Percentiles rank a stretch among this genome's conserved stretches.
Conservation (phyloP, 2,888 invertebrate species). For the Drosophila phalerata region DNA sequence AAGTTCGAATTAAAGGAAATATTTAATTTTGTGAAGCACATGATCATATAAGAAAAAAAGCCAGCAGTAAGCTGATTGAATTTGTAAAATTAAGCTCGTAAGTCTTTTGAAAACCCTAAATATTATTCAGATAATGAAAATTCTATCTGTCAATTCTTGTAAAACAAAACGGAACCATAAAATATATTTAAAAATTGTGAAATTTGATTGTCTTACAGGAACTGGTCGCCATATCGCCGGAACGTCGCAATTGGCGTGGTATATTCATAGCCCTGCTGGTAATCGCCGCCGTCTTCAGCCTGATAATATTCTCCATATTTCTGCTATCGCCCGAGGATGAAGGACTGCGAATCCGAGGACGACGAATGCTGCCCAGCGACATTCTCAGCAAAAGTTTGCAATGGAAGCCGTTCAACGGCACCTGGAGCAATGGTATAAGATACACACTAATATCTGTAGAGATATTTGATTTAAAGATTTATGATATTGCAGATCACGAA, state of each 20-base stretch:
- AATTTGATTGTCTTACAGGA: constrained; percentile 88
- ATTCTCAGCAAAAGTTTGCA: constrained; percentile 87
- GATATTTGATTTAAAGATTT: background rate
- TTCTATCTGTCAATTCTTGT: no score
- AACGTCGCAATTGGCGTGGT: constrained; percentile 97
- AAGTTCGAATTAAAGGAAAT: no score
- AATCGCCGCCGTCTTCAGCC: constrained; percentile 94
- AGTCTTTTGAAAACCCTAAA: no score
- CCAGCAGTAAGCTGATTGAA: no score
- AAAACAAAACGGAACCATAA: no score
- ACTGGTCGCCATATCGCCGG: constrained; percentile 93
- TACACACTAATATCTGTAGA: background rate
- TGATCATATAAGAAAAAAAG: no score
- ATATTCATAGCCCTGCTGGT: constrained; percentile 96
- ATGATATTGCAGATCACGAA: constrained; percentile 88
- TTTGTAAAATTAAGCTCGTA: no score
- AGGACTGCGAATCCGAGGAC: constrained; percentile 89
- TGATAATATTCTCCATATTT: constrained; percentile 96
- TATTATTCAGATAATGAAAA: no score
- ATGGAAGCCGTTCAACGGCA: constrained; percentile 90
- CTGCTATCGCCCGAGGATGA: constrained; percentile 92
- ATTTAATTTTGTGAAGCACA: no score
- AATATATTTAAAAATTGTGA: no score
- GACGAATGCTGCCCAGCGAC: constrained; percentile 90
- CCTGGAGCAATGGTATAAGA: constrained; percentile 89